These are phyloP conservation scores for Torymus tubicola DNA, from an alignment of 2,888 invertebrate genomes.

Conservation along the genomic window DNA sequence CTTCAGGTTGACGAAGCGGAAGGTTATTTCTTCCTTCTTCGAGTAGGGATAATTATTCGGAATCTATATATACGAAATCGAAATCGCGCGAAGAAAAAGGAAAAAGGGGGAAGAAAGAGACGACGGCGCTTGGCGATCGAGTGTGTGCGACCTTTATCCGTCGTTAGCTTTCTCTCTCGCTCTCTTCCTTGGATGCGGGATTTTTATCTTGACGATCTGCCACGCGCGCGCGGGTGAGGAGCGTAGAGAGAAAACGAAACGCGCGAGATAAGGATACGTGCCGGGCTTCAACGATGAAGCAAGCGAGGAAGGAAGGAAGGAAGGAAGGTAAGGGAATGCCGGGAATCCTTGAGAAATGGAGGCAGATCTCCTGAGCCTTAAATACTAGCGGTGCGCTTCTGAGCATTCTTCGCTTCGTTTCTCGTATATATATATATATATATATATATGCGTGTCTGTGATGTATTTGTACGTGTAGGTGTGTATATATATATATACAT, in stretches of 20 bases:
- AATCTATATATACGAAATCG: constrained; percentile 31
- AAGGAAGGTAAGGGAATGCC: constrained; percentile 3
- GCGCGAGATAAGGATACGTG: constrained; percentile 62
- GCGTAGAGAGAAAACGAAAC: constrained; percentile 53
- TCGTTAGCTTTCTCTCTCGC: constrained; percentile 52
- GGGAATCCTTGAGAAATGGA: constrained; percentile 56
- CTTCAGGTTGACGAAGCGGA: constrained; percentile 24
- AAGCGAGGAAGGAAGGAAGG: not conserved
- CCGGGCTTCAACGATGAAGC: constrained; percentile 59
- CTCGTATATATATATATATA: not conserved
- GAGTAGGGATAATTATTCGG: constrained; percentile 47
- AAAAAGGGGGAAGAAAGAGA: not conserved
- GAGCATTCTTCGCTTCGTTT: not conserved
- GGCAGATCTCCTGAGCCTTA: constrained; percentile 48
- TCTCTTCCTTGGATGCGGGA: constrained; percentile 42
- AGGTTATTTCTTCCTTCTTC: constrained; percentile 33
- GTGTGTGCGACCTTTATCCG: constrained; percentile 33
- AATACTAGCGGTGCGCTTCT: constrained; percentile 22
- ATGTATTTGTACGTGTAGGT: too few species aligned
- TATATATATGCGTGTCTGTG: too few species aligned
- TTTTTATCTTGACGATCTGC: constrained; percentile 60
- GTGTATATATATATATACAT: too few species aligned
- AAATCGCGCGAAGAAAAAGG: not conserved
- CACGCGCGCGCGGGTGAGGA: constrained; percentile 38
- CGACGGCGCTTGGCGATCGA: not conserved